These are phyloP conservation scores for Talpa occidentalis DNA, from an alignment of 2,113 vertebrate species.

Conservation along the genomic window DNA sequence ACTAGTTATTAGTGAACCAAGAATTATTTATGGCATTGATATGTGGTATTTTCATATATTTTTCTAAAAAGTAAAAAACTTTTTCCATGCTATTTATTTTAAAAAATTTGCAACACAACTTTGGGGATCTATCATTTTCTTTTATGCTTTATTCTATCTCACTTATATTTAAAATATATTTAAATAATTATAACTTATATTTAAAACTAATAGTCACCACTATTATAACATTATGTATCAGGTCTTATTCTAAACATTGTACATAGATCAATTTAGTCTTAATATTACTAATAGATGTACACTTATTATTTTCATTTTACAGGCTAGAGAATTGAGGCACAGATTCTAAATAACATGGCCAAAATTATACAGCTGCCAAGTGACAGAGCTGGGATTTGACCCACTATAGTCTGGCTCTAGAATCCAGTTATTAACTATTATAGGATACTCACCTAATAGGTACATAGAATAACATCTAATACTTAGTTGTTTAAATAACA, in stretches of 20 bases:
- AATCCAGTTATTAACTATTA: neutral
- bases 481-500: neutral
- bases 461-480: no score
- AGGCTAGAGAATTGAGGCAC: neutral
- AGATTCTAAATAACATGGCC: neutral
- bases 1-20: neutral
- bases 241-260: neutral
- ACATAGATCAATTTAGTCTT: neutral
- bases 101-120: neutral
- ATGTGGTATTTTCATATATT: neutral
- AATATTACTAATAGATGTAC: neutral
- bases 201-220: neutral
- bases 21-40: neutral
- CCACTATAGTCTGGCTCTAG: neutral
- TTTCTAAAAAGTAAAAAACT: constrained; percentile 32
- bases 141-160: constrained; percentile 6
- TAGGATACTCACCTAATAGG: neutral
- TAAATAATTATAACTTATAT: no score
- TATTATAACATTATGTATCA: neutral
- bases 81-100: constrained; percentile 27
- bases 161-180: constrained; percentile 18
- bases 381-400: neutral
- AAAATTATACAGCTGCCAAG: neutral
- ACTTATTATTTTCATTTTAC: neutral
- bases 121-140: constrained; percentile 16